phyloP scores from a whole-genome alignment of 2,113 vertebrate genomes.

The Salvelinus alpinus region DNA sequence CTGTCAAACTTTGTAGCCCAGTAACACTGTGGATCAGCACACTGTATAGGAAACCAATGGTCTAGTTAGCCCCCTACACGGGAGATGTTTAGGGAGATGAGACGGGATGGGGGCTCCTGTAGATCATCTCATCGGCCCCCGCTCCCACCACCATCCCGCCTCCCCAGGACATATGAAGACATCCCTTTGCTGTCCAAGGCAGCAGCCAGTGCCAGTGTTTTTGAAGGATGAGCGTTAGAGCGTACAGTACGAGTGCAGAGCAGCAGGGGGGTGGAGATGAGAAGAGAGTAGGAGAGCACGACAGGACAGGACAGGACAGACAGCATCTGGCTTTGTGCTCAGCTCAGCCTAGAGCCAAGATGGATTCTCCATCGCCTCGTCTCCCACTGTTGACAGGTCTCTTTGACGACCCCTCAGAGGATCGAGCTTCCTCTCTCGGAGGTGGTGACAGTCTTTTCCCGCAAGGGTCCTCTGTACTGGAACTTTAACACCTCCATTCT shows the following conservation, averaged over 20 bases:
- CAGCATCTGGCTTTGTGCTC: constrained; percentile 61
- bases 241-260: constrained; percentile 8
- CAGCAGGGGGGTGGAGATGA: constrained; percentile 9
- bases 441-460: constrained; percentile 44
- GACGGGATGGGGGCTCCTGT: background rate
- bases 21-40: background rate
- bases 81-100: background rate
- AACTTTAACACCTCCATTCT: constrained; percentile 5
- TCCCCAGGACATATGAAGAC: constrained; percentile 19
- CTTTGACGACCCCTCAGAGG: too few species aligned
- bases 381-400: constrained; percentile 7
- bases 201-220: constrained; percentile 10
- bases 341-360: constrained; percentile 33
- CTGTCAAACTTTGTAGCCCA: background rate
- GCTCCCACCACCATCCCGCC: constrained; percentile 1
- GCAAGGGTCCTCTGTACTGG: constrained; percentile 2
- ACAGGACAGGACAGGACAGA: too few species aligned
- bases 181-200: background rate
- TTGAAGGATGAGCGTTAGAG: constrained; percentile 23
- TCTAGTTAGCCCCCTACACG: background rate
- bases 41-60: background rate
- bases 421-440: constrained; percentile 2
- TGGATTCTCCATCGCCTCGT: constrained; percentile 40
- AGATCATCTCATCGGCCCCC: constrained; percentile 21
- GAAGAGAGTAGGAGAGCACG: background rate